These are phyloP conservation scores for Drosophila repletoides DNA, from an alignment of 1,140 invertebrate species.

Conservation along the genomic window DNA sequence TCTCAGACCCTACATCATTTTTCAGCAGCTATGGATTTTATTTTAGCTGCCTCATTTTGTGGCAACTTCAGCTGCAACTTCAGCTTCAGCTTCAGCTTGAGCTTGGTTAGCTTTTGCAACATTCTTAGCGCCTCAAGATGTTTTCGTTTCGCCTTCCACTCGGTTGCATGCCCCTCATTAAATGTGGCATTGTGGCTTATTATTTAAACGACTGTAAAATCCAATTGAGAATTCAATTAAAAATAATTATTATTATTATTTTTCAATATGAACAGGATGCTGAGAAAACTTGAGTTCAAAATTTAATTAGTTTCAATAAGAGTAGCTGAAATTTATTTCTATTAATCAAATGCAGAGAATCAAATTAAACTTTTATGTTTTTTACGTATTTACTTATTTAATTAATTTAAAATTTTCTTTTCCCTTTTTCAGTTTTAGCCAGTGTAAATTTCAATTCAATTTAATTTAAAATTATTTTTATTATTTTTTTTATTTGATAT, in stretches of 20 bases:
- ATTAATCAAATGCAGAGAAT: too few species aligned
- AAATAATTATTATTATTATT: slow-evolving; percentile 2
- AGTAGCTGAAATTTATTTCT: too few species aligned
- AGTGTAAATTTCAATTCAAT: too few species aligned
- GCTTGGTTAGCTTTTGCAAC: slow-evolving; percentile 44
- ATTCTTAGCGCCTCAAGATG: slow-evolving; percentile 55
- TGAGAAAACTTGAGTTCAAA: too few species aligned
- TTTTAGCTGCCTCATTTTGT: slow-evolving; percentile 25
- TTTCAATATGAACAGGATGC: background rate
- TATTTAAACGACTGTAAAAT: slow-evolving; percentile 11
- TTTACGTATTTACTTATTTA: too few species aligned
- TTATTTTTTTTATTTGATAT: too few species aligned
- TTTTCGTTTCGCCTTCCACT: slow-evolving; percentile 19
- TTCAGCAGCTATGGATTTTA: slow-evolving; percentile 25
- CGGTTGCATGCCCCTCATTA: slow-evolving; percentile 19
- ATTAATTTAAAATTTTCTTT: too few species aligned
- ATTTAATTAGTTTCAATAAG: too few species aligned
- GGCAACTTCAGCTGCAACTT: slow-evolving; percentile 15
- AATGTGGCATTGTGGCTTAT: background rate
- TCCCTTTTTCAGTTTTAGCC: too few species aligned
- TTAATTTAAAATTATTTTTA: too few species aligned
- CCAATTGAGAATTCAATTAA: slow-evolving; percentile 8
- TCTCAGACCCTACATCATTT: background rate
- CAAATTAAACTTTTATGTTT: too few species aligned
- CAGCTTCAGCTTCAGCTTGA: slow-evolving; percentile 22